phyloP scores from a whole-genome alignment of 1,140 invertebrate species.

The Sycophaga agraensis region DNA sequence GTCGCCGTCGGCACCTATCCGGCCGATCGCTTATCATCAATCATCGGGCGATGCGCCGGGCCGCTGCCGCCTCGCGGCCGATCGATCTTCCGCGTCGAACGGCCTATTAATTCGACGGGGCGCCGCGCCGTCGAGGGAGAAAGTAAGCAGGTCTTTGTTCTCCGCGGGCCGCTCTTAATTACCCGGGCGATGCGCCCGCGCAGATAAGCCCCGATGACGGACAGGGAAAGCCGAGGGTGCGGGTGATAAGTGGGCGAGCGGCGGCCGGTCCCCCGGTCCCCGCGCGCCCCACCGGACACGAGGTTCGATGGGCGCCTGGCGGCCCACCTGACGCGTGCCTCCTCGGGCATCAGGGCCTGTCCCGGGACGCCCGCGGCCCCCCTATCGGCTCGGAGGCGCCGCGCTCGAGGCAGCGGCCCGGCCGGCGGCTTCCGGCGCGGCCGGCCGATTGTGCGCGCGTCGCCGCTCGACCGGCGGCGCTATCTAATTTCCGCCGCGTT shows the following conservation, averaged over 20 bases:
- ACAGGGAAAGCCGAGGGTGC: slow-evolving; percentile 3
- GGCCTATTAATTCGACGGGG: slow-evolving; percentile 22
- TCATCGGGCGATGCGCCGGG: background rate
- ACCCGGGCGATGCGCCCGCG: background rate
- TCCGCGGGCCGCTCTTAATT: slow-evolving; percentile 18
- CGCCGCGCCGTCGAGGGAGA: background rate
- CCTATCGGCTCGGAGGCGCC: no score
- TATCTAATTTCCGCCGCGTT: slow-evolving; percentile 28
- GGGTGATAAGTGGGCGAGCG: background rate
- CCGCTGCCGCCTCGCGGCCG: no score
- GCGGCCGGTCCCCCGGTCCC: background rate
- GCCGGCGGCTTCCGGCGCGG: no score
- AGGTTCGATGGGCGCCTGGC: no score
- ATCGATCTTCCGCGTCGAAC: slow-evolving; percentile 27
- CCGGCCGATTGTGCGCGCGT: background rate
- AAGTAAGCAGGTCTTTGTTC: slow-evolving; percentile 8
- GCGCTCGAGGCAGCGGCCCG: no score
- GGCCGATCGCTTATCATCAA: slow-evolving; percentile 27
- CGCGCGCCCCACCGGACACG: no score
- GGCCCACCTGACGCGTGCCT: no score
- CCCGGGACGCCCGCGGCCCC: no score
- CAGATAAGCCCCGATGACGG: slow-evolving; percentile 3
- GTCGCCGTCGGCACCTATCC: slow-evolving; percentile 1
- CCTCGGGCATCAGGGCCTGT: no score
- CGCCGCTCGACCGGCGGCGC: slow-evolving; percentile 5